Evolutionary conservation across 1,140 invertebrate species (phyloP).

Genomic region (Thaumetopoea pityocampa): DNA sequence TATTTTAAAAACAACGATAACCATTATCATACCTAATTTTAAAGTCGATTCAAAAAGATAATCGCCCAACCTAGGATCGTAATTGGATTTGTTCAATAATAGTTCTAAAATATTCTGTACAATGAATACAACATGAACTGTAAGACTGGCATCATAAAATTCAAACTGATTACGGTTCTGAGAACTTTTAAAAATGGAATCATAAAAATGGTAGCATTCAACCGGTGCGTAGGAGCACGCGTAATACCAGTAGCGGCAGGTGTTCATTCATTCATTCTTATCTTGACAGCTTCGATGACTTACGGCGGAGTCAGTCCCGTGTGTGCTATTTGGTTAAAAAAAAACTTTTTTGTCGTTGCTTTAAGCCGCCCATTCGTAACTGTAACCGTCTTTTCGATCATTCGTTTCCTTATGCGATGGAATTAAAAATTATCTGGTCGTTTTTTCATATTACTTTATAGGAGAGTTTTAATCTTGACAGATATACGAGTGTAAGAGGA

Average conservation of each 20-base stretch:
- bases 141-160: constrained; percentile 26
- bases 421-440: constrained; percentile 54
- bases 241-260: constrained; percentile 71
- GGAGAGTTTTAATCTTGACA: constrained; percentile 47
- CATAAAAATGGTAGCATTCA: constrained; percentile 27
- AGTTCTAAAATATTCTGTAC: constrained; percentile 16
- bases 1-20: constrained; percentile 66
- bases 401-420: constrained; percentile 48
- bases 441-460: constrained; percentile 50
- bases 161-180: constrained; percentile 24
- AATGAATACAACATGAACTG: constrained; percentile 29
- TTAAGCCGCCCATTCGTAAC: constrained; percentile 70
- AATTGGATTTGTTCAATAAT: constrained; percentile 39
- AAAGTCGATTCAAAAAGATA: constrained; percentile 63
- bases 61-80: constrained; percentile 46
- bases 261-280: constrained; percentile 73
- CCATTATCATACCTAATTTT: constrained; percentile 69
- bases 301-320: constrained; percentile 54
- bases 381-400: constrained; percentile 58
- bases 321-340: constrained; percentile 66
- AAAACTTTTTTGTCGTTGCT: constrained; percentile 54
- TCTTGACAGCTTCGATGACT: constrained; percentile 74
- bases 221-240: constrained; percentile 56
- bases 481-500: constrained; percentile 32
- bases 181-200: constrained; percentile 39